Evolutionary conservation across 1,140 invertebrate species (phyloP).

Genomic region (Schlechtendalia chinensis): DNA sequence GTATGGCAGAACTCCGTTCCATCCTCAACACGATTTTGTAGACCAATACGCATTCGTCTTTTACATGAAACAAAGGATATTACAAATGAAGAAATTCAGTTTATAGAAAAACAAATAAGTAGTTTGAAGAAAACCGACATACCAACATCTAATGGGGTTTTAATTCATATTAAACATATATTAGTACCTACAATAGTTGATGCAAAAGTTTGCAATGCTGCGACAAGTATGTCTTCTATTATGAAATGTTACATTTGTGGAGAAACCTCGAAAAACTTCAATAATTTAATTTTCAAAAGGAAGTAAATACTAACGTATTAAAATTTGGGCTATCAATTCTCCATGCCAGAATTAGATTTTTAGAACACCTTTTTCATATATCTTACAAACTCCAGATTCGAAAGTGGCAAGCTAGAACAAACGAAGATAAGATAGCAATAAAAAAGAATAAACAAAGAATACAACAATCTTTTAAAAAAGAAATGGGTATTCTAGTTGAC

Average conservation of each 20-base stretch:
- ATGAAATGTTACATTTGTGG: constrained; percentile 56
- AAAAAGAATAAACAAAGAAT: constrained; percentile 52
- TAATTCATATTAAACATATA: background rate
- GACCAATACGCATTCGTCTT: background rate
- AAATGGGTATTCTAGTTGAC: constrained; percentile 54
- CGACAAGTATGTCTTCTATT: background rate
- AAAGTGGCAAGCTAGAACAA: constrained; percentile 19
- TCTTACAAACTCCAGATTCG: constrained; percentile 17
- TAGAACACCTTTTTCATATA: constrained; percentile 25
- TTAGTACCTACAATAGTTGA: background rate
- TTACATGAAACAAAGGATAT: constrained; percentile 3
- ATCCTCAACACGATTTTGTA: constrained; percentile 1
- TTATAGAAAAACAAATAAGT: constrained; percentile 1
- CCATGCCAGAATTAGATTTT: background rate
- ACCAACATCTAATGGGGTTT: background rate
- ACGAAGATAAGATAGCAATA: constrained; percentile 51
- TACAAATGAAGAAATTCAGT: background rate
- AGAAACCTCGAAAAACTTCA: constrained; percentile 56
- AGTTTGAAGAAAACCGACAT: background rate
- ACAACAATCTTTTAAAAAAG: constrained; percentile 50
- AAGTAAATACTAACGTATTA: constrained; percentile 46
- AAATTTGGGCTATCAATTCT: background rate
- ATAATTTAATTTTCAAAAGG: constrained; percentile 54
- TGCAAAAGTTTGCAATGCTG: constrained; percentile 26
- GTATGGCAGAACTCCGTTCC: constrained; percentile 6